Evolutionary conservation across 2,888 invertebrate species (phyloP).

Genomic region (Cosmopolites sordidus): DNA sequence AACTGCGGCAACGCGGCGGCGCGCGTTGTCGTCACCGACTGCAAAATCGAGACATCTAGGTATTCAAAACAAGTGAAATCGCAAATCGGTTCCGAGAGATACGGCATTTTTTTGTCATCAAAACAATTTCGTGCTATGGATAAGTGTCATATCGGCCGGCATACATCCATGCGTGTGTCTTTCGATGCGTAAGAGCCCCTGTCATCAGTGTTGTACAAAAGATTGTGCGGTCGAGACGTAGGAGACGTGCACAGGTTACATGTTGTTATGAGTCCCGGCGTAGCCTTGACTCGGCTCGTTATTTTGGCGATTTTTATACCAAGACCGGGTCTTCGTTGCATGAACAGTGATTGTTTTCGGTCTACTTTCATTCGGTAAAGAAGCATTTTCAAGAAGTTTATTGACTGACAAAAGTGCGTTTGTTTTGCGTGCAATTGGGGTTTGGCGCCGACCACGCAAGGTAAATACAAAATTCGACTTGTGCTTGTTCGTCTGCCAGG

Average conservation of each 20-base stretch:
- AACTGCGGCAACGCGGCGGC: not conserved
- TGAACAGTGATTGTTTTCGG: conserved; percentile 6
- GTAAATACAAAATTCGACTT: not conserved
- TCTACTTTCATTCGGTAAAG: not conserved
- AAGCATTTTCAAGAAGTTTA: too few species aligned
- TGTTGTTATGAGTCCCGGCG: conserved; percentile 34
- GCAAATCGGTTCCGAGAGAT: conserved; percentile 20
- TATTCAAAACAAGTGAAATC: conserved; percentile 46
- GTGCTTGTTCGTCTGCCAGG: too few species aligned
- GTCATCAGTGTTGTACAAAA: conserved; percentile 25
- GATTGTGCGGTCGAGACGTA: not conserved
- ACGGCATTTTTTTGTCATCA: too few species aligned
- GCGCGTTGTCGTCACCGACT: conserved; percentile 23
- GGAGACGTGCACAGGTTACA: conserved; percentile 31
- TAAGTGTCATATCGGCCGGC: conserved; percentile 24
- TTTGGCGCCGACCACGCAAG: not conserved
- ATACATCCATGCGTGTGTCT: conserved; percentile 19
- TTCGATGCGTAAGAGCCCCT: conserved; percentile 26
- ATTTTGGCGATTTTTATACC: conserved; percentile 35
- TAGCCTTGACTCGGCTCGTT: conserved; percentile 37
- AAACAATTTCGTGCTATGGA: too few species aligned
- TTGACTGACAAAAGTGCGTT: conserved; percentile 5
- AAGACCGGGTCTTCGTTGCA: conserved; percentile 28
- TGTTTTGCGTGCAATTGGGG: conserved; percentile 8
- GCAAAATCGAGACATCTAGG: conserved; percentile 42